These are phyloP conservation scores for Trichonephila inaurata DNA, from an alignment of 1,140 invertebrate genomes.

Conservation along the genomic window DNA sequence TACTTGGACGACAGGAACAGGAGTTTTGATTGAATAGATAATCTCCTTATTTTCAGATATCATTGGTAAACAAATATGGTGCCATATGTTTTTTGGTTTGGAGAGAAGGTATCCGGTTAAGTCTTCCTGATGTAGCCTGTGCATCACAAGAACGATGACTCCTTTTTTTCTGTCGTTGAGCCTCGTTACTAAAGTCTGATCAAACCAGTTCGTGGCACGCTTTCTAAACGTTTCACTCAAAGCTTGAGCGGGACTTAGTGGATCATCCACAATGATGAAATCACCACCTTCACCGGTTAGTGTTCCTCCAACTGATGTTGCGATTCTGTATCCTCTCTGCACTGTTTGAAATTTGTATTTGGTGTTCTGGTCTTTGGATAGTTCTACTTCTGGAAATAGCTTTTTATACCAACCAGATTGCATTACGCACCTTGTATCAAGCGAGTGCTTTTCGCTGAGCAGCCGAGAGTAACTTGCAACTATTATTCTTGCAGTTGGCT, in stretches of 20 bases:
- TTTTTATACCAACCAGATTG: neutral
- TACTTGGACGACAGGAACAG: neutral
- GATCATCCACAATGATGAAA: neutral
- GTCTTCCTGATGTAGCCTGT: conserved; percentile 13
- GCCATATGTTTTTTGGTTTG: conserved; percentile 40
- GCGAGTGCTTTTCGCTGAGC: conserved; percentile 11
- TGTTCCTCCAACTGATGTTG: conserved; percentile 8
- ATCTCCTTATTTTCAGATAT: conserved; percentile 4
- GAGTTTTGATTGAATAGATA: neutral
- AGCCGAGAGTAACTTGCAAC: conserved; percentile 14
- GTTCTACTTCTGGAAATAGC: conserved; percentile 8
- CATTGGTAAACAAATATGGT: conserved; percentile 40
- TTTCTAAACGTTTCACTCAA: conserved; percentile 13
- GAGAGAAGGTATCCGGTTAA: conserved; percentile 5
- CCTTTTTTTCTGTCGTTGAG: conserved; percentile 39
- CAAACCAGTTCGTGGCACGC: conserved; percentile 8
- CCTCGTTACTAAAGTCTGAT: conserved; percentile 37
- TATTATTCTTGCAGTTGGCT: conserved; percentile 16
- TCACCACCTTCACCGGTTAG: neutral
- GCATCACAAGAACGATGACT: conserved; percentile 28
- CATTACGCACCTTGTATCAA: neutral
- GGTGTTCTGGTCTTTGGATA: neutral
- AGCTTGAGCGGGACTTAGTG: neutral
- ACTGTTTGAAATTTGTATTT: conserved; percentile 12
- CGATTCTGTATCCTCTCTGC: conserved; percentile 13